These are phyloP conservation scores for Neoarius graeffei DNA, from an alignment of 2,113 vertebrate genomes.

Conservation along the genomic window DNA sequence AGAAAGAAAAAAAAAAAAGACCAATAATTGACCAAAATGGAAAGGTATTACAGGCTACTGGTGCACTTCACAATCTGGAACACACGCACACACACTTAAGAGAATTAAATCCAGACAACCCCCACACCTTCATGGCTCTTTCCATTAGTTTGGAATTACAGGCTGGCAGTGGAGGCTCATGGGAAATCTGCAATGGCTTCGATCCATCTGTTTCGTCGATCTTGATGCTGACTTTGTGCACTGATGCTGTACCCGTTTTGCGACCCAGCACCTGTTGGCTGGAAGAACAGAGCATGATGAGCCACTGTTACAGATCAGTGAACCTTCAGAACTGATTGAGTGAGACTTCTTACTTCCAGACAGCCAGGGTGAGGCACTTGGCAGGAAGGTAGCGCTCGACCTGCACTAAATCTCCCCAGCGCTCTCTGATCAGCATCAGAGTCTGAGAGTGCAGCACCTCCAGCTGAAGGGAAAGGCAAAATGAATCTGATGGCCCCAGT, in stretches of 20 bases:
- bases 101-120: background rate
- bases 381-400: slow-evolving; percentile 93
- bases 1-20: slow-evolving; percentile 37
- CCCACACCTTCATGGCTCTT: slow-evolving; percentile 91
- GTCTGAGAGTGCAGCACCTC: slow-evolving; percentile 98
- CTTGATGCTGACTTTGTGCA: slow-evolving; percentile 96
- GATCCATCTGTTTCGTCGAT: slow-evolving; percentile 95
- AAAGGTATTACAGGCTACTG: background rate
- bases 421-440: slow-evolving; percentile 91
- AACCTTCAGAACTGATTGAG: background rate
- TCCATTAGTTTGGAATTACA: slow-evolving; percentile 96
- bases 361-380: slow-evolving; percentile 91
- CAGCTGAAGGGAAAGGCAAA: slow-evolving; percentile 95
- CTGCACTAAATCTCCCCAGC: slow-evolving; percentile 99
- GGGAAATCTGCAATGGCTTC: slow-evolving; percentile 96
- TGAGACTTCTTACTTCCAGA: slow-evolving; percentile 91
- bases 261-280: slow-evolving; percentile 96
- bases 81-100: background rate
- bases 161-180: slow-evolving; percentile 92
- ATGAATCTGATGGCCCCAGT: slow-evolving; percentile 83
- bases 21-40: background rate
- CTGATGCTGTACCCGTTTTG: slow-evolving; percentile 90
- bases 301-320: background rate
- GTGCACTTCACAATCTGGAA: background rate
- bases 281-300: slow-evolving; percentile 44